Conservation (phyloP, 2,113 vertebrate species). For the Brevimyrus niger region DNA sequence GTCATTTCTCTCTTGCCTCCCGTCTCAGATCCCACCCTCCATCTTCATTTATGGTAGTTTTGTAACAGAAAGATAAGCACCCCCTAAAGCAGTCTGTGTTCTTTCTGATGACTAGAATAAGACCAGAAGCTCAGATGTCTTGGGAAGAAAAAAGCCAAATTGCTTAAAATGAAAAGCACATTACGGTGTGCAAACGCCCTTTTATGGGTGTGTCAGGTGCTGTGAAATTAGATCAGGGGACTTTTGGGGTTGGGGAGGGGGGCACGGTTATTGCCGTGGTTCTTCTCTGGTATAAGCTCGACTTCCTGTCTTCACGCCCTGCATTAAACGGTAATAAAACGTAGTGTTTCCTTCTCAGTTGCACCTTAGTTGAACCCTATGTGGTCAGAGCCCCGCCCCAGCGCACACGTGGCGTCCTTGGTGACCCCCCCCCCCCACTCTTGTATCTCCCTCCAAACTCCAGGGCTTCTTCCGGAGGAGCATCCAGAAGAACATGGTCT, state of each 20-base stretch:
- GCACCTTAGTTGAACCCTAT: not conserved
- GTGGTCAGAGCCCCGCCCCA: not conserved
- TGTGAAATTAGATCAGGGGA: not conserved
- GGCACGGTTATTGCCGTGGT: not conserved
- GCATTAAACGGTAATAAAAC: not conserved
- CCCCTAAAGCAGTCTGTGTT: not conserved
- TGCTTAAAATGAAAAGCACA: not conserved
- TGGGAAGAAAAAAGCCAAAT: not conserved
- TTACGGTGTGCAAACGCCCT: too few relatives aligned
- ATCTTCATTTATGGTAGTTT: not conserved
- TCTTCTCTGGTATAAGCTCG: not conserved
- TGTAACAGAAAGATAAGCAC: not conserved
- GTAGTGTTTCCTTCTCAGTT: too few relatives aligned
- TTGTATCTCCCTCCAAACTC: not conserved
- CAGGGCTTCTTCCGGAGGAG: slow-evolving; percentile 96
- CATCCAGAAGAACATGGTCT: slow-evolving; percentile 99
- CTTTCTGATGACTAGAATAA: not conserved
- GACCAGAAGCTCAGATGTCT: not conserved
- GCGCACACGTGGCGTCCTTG: not conserved
- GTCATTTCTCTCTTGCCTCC: not conserved
- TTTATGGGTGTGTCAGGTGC: not conserved
- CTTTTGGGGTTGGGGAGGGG: not conserved
- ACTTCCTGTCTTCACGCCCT: not conserved
- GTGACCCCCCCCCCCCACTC: not conserved
- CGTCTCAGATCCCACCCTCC: not conserved